Evolutionary conservation across 2,888 invertebrate species (phyloP).

Genomic region (Sesamia inferens): DNA sequence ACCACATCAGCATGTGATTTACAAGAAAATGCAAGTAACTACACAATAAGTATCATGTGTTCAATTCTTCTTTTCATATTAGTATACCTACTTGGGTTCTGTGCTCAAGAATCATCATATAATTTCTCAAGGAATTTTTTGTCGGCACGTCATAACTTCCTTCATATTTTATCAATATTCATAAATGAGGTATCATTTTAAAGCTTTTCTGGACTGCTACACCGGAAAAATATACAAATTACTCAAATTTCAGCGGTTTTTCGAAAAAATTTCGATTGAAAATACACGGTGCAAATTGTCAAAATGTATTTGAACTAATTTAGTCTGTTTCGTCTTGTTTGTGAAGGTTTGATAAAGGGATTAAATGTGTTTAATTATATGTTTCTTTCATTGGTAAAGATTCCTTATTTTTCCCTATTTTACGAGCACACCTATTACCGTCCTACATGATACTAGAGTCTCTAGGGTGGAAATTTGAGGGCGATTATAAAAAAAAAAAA

Average conservation of each 20-base stretch:
- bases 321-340: constrained; percentile 27
- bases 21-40: constrained; percentile 10
- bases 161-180: too few species aligned
- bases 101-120: constrained; percentile 20
- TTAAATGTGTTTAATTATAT: background rate
- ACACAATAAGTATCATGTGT: background rate
- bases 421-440: too few species aligned
- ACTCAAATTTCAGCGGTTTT: too few species aligned
- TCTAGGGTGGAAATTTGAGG: too few species aligned
- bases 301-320: constrained; percentile 40
- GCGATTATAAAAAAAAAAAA: too few species aligned
- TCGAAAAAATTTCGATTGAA: too few species aligned
- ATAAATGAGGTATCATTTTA: too few species aligned
- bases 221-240: too few species aligned
- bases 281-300: constrained; percentile 14
- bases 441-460: too few species aligned
- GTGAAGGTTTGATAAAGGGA: constrained; percentile 12
- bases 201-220: too few species aligned
- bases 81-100: constrained; percentile 13
- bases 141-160: too few species aligned
- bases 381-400: background rate
- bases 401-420: background rate
- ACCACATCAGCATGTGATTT: background rate
- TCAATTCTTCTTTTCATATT: constrained; percentile 22
- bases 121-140: too few species aligned